A percentile compares a stretch with the other conserved stretches of the same genome.
These are phyloP conservation scores for Watsonalla cultraria DNA, from an alignment of 2,888 invertebrate species.

Conservation along the genomic window DNA sequence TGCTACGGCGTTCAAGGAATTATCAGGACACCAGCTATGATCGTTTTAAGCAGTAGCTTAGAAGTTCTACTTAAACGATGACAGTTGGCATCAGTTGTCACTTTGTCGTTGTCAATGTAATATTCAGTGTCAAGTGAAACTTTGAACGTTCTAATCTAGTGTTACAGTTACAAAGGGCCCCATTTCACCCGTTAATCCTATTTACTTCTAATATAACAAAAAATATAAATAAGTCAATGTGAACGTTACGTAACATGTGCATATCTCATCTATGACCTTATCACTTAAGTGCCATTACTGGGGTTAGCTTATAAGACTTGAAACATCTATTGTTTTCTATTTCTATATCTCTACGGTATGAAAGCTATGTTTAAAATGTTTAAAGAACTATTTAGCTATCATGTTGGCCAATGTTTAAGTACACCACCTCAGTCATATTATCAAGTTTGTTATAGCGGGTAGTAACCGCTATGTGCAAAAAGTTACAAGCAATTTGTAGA, in stretches of 20 bases:
- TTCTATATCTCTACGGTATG: slow-evolving; percentile 26
- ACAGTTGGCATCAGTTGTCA: slow-evolving; percentile 7
- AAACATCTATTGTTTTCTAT: slow-evolving; percentile 18
- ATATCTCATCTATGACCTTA: slow-evolving; percentile 58
- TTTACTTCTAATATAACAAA: slow-evolving; percentile 70
- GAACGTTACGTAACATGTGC: slow-evolving; percentile 75
- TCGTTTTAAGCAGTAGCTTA: too few relatives aligned
- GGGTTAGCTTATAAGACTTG: slow-evolving; percentile 38
- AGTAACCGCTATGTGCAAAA: background rate
- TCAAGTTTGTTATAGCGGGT: background rate
- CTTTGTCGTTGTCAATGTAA: slow-evolving; percentile 19
- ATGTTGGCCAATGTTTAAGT: slow-evolving; percentile 26
- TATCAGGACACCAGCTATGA: slow-evolving; percentile 3
- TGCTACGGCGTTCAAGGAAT: slow-evolving; percentile 27
- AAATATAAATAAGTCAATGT: slow-evolving; percentile 73
- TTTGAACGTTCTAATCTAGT: slow-evolving; percentile 19
- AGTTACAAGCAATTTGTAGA: background rate
- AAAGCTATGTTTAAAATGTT: slow-evolving; percentile 40
- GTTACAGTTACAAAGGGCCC: slow-evolving; percentile 42
- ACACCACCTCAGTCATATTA: background rate
- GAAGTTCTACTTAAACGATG: too few relatives aligned
- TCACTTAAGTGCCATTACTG: slow-evolving; percentile 49
- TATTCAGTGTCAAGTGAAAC: slow-evolving; percentile 17
- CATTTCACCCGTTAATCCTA: slow-evolving; percentile 42
- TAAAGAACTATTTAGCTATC: slow-evolving; percentile 12